Conservation (phyloP, 1,140 invertebrate genomes). For the Heliothis subflexa region DNA sequence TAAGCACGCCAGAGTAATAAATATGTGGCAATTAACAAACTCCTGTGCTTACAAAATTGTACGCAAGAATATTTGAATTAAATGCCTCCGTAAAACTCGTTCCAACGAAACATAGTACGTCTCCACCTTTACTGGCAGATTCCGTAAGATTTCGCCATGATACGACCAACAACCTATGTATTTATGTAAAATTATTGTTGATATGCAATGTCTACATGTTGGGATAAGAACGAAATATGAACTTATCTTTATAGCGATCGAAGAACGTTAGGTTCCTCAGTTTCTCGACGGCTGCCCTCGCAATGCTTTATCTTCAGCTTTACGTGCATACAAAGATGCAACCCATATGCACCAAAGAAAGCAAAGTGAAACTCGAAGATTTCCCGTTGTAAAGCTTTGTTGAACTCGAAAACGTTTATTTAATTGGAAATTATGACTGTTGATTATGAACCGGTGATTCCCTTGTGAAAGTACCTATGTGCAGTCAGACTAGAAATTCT, state of each 20-base stretch:
- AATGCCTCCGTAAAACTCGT: conserved; percentile 34
- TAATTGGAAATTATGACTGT: conserved; percentile 43
- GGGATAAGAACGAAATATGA: conserved; percentile 37
- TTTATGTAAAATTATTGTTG: conserved; percentile 45
- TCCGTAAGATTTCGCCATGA: conserved; percentile 42
- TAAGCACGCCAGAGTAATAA: conserved; percentile 33
- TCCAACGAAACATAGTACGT: conserved; percentile 13
- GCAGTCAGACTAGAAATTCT: conserved; percentile 17
- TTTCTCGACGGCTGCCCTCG: background rate
- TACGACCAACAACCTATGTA: conserved; percentile 24
- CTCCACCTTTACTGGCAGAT: conserved; percentile 33
- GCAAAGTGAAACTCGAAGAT: conserved; percentile 56
- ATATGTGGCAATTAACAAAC: conserved; percentile 23
- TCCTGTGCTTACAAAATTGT: conserved; percentile 29
- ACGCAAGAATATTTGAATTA: conserved; percentile 40
- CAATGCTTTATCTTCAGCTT: conserved; percentile 22
- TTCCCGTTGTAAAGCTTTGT: conserved; percentile 51
- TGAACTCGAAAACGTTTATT: conserved; percentile 46
- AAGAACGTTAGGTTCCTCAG: conserved; percentile 6
- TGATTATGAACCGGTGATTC: conserved; percentile 23
- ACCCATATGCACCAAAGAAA: conserved; percentile 50
- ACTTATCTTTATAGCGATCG: conserved; percentile 34
- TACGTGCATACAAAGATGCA: conserved; percentile 32
- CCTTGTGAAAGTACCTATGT: conserved; percentile 37
- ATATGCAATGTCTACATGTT: conserved; percentile 34